A percentile compares a stretch with the other conserved stretches of the same genome.
These are phyloP conservation scores for Thymelicus sylvestris DNA, from an alignment of 2,888 invertebrate species.

Conservation along the genomic window DNA sequence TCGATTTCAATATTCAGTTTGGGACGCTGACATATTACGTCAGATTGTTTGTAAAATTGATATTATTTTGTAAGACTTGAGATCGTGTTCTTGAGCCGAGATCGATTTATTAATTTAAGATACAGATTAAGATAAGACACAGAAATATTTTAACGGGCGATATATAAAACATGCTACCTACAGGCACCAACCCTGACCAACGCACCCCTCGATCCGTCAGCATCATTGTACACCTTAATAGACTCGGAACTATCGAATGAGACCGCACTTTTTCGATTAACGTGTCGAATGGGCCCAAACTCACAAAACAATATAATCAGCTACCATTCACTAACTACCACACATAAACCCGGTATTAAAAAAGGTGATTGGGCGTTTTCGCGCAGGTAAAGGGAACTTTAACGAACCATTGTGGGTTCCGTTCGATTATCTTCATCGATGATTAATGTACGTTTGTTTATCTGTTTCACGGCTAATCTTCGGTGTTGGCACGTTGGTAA, in stretches of 20 bases:
- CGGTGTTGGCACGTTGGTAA: constrained; percentile 13
- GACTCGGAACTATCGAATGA: constrained; percentile 70
- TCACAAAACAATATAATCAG: constrained; percentile 82
- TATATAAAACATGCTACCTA: constrained; percentile 25
- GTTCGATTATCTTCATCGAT: constrained; percentile 79
- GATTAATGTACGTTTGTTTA: constrained; percentile 60
- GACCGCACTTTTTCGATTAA: constrained; percentile 79
- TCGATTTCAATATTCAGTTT: too few relatives aligned
- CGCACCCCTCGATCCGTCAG: constrained; percentile 61
- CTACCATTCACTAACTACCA: constrained; percentile 65
- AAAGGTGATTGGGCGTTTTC: constrained; percentile 77
- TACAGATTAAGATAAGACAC: too few relatives aligned
- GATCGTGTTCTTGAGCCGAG: too few relatives aligned
- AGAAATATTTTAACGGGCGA: too few relatives aligned
- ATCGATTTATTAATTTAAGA: too few relatives aligned
- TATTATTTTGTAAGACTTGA: too few relatives aligned
- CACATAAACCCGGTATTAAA: constrained; percentile 70
- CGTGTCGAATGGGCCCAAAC: constrained; percentile 76
- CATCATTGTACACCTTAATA: constrained; percentile 68
- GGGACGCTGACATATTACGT: too few relatives aligned
- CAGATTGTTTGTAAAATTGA: too few relatives aligned
- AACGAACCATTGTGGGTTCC: constrained; percentile 81
- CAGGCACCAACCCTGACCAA: constrained; percentile 41
- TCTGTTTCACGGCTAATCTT: constrained; percentile 52
- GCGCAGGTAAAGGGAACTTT: constrained; percentile 63